Percentiles rank a stretch among this genome's conserved stretches.
Evolutionary conservation across 1,140 invertebrate genomes (phyloP).

Genomic region (silkworm (Bombyx mori)): ASM3026992v2 NC_085110.1:12602001-12602500

Average conservation of each 20-base stretch:
- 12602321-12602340: constrained; percentile 23
- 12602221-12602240: too few species aligned
- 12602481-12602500: constrained; percentile 80
- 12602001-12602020: neutral
- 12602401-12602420: constrained; percentile 80
- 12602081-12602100: too few species aligned
- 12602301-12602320: constrained; percentile 24
- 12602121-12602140: too few species aligned
- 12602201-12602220: too few species aligned
- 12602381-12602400: constrained; percentile 33
- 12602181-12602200: too few species aligned
- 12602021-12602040: neutral
- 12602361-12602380: constrained; percentile 38
- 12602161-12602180: too few species aligned
- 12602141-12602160: too few species aligned
- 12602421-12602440: constrained; percentile 79
- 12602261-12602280: too few species aligned
- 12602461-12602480: constrained; percentile 87
- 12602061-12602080: too few species aligned
- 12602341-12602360: constrained; percentile 34
- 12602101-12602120: too few species aligned
- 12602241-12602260: too few species aligned
- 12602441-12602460: constrained; percentile 86
- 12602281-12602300: too few species aligned
- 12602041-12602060: neutral